Conservation (phyloP, 1,140 invertebrate genomes). For the Papilio xuthus region DNA sequence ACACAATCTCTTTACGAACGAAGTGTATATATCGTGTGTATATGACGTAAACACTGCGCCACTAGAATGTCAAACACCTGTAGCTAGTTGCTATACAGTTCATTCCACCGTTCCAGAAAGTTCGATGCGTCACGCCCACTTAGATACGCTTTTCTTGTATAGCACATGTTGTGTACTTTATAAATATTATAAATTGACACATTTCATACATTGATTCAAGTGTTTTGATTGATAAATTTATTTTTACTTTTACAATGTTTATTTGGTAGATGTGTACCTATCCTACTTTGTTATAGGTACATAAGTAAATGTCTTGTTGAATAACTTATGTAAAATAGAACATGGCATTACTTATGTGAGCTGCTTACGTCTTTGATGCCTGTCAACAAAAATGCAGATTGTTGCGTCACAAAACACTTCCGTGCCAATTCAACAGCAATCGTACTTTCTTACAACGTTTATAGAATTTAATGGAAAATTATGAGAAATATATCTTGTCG, state of each 20-base stretch:
- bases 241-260: too few species aligned
- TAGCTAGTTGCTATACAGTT: not conserved
- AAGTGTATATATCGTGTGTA: not conserved
- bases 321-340: conserved; percentile 2
- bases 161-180: not conserved
- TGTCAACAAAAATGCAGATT: not conserved
- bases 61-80: conserved; percentile 22
- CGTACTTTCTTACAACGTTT: conserved; percentile 6
- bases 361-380: not conserved
- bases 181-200: not conserved
- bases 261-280: too few species aligned
- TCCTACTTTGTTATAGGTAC: not conserved
- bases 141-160: conserved; percentile 17
- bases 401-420: conserved; percentile 11
- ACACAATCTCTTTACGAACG: not conserved
- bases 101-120: conserved; percentile 25
- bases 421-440: not conserved
- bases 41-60: conserved; percentile 1
- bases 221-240: not conserved
- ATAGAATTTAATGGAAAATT: not conserved
- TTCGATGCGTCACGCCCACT: conserved; percentile 21
- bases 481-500: not conserved
- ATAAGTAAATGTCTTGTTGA: not conserved
- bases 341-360: not conserved
- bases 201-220: conserved; percentile 7